Percentiles rank a stretch among this genome's conserved stretches.
phyloP scores from a whole-genome alignment of 1,140 invertebrate genomes.

The Musca vetustissima region DNA sequence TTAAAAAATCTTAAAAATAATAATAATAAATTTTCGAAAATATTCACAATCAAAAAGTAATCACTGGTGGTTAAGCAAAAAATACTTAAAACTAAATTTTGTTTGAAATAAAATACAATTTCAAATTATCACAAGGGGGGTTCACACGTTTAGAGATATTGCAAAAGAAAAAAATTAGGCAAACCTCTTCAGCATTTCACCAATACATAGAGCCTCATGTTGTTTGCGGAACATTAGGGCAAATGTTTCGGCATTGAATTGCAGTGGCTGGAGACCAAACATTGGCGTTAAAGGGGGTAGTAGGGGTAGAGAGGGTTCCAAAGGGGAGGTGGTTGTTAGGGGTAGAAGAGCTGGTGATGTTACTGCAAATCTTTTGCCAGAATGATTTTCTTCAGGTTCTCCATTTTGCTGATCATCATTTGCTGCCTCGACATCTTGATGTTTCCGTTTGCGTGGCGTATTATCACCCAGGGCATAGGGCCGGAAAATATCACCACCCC shows the following conservation, averaged over 20 bases:
- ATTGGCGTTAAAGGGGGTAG: neutral
- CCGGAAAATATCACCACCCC: neutral
- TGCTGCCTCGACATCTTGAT: neutral
- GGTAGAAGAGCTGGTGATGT: too few relatives aligned
- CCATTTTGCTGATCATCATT: neutral
- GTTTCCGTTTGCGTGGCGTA: neutral
- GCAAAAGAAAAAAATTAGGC: too few relatives aligned
- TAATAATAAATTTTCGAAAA: too few relatives aligned
- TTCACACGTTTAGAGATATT: too few relatives aligned
- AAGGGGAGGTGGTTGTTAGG: neutral
- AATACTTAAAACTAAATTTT: too few relatives aligned
- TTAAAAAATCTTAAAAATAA: too few relatives aligned
- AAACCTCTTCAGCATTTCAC: neutral
- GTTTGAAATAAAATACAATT: too few relatives aligned
- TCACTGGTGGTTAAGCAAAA: too few relatives aligned
- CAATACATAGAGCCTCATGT: neutral
- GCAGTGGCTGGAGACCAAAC: too few relatives aligned
- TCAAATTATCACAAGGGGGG: too few relatives aligned
- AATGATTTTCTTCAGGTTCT: neutral
- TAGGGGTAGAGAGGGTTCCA: neutral
- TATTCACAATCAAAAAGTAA: too few relatives aligned
- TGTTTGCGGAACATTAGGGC: constrained; percentile 2
- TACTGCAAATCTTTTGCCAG: too few relatives aligned
- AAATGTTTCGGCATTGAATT: constrained; percentile 11
- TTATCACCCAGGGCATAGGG: constrained; percentile 4